Base-by-base conservation (phyloP, 2,888 invertebrate species). In the Hemistola chrysoprasaria region DNA sequence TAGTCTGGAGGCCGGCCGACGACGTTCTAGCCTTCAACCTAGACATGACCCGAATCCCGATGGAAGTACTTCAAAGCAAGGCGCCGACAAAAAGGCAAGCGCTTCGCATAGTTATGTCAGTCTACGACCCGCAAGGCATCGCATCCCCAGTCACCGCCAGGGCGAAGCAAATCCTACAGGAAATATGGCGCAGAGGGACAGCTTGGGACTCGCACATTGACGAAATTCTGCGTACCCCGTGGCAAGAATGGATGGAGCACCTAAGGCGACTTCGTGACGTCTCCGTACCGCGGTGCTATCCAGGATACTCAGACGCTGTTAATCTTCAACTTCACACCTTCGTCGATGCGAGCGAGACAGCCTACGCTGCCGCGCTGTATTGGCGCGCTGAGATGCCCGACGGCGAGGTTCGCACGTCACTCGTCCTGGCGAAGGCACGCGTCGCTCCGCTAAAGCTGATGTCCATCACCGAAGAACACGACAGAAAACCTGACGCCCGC, bases 241-340 rank as follows among this genome's bases (percentile, higher is more conserved):
- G n/a, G 11, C 1, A 8, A 8, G 8, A 10, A 1, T 36, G 36
- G 36, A 28, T 0, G 0, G 9, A 22, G 1, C 28, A 20, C 10
- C 11, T 38, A 1, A 21, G 33, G 1, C 35, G 38, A 1, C 22
- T 37, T 0, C 29, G 8, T 0, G 35, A 40, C 11, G 28, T 2
- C 27, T 59, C 40, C 26, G 40, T 36, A 9, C 41, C 38, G 22
- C 6, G 45, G 4, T 26, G 38, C 27, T 25, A 30, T n/a, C n/a
- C n/a, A n/a, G n/a, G n/a, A n/a, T n/a, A n/a, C n/a, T n/a, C n/a
- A n/a, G n/a, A n/a, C n/a, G n/a, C n/a, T n/a, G n/a, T n/a, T n/a
- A n/a, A n/a, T n/a, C n/a, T n/a, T n/a, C n/a, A 47, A 9, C 31
- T 33, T 1, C 66, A 60, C 33, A 38, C 43, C 1, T 62, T 59